These are phyloP conservation scores for Hirundichthys speculiger DNA, from an alignment of 2,113 vertebrate species.

Conservation along the genomic window DNA sequence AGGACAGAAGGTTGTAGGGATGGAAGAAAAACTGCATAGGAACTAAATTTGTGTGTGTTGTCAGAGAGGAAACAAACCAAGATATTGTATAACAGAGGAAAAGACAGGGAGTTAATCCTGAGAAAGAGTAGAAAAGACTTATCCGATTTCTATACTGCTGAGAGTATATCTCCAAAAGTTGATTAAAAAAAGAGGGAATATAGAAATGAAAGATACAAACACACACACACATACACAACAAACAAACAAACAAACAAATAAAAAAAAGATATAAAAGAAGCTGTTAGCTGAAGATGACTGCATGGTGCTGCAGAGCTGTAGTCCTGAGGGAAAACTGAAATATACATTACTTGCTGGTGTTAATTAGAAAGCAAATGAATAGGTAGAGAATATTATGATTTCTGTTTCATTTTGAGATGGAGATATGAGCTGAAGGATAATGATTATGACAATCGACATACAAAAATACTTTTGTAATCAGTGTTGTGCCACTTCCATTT, in stretches of 20 bases:
- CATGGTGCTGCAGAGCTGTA: constrained; percentile 45
- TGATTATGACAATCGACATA: too few relatives aligned
- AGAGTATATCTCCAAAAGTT: constrained; percentile 82
- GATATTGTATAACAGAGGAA: constrained; percentile 31
- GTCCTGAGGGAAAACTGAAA: constrained; percentile 37
- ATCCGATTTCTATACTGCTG: constrained; percentile 83
- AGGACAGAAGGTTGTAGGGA: constrained; percentile 31
- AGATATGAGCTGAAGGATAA: too few relatives aligned
- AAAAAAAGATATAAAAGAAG: constrained; percentile 76
- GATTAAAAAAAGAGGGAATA: constrained; percentile 62
- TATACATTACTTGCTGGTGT: constrained; percentile 24
- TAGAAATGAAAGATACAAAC: constrained; percentile 71
- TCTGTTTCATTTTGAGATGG: not conserved
- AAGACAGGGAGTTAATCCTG: constrained; percentile 34
- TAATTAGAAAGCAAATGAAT: constrained; percentile 31
- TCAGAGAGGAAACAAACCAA: constrained; percentile 19
- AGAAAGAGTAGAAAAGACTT: constrained; percentile 75
- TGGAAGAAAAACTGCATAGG: constrained; percentile 43
- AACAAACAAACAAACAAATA: constrained; percentile 77
- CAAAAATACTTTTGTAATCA: too few relatives aligned
- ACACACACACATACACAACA: constrained; percentile 64
- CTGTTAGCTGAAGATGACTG: constrained; percentile 75
- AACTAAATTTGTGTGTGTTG: constrained; percentile 26
- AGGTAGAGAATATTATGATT: constrained; percentile 38
- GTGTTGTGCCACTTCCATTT: too few relatives aligned